Evolutionary conservation across 1,140 invertebrate genomes (phyloP).

Genomic region (Achatina immaculata): DNA sequence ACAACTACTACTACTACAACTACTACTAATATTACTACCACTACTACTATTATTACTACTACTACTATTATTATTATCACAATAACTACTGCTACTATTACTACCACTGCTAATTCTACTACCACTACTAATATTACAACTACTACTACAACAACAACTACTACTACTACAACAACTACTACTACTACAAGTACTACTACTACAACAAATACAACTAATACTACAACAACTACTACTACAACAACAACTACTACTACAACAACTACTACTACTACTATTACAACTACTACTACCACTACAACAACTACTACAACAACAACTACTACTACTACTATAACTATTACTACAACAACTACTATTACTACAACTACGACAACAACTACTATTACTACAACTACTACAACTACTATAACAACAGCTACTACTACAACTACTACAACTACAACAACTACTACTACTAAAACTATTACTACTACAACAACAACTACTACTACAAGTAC

Average conservation of each 20-base stretch:
- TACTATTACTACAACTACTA: conserved; percentile 2
- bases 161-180: not conserved
- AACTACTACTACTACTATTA: not conserved
- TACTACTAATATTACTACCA: not conserved
- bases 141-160: not conserved
- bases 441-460: not conserved
- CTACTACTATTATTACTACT: not conserved
- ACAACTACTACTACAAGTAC: not conserved
- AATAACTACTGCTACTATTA: no score
- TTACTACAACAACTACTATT: not conserved
- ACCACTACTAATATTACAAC: not conserved
- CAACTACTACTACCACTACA: conserved; percentile 6
- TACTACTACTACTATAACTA: not conserved
- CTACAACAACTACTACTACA: not conserved
- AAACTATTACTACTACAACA: no score
- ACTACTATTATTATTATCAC: not conserved
- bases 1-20: no score
- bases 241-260: conserved; percentile 7
- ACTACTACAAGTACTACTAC: not conserved
- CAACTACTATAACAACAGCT: not conserved
- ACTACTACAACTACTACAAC: not conserved
- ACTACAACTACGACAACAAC: not conserved
- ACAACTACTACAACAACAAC: not conserved
- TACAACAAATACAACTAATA: not conserved
- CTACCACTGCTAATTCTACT: no score